A percentile compares a stretch with the other conserved stretches of the same genome.
Conservation (phyloP, 2,888 invertebrate species). For the Hydrotaea cyrtoneurina region DNA sequence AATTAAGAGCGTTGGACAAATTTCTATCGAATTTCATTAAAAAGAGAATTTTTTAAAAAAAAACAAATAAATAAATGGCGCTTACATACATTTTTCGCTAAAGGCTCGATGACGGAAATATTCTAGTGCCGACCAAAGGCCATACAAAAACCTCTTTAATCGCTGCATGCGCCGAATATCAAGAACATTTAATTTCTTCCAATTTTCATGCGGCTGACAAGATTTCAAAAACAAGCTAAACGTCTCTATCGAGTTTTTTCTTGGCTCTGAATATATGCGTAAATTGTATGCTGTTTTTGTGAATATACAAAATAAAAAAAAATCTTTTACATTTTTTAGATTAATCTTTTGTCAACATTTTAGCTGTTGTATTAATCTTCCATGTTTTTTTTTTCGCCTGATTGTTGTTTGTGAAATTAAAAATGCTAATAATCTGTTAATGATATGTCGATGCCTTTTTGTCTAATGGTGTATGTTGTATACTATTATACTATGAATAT, state of each 20-base stretch:
- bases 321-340: slow-evolving; percentile 48
- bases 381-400: not conserved
- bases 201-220: too few species aligned
- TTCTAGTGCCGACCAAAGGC: too few species aligned
- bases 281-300: slow-evolving; percentile 21
- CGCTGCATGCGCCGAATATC: too few species aligned
- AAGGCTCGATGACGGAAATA: too few species aligned
- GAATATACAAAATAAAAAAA: slow-evolving; percentile 6
- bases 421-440: slow-evolving; percentile 53
- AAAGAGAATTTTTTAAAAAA: too few species aligned
- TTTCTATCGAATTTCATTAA: too few species aligned
- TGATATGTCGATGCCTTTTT: slow-evolving; percentile 26
- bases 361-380: not conserved
- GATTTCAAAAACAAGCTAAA: too few species aligned
- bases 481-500: slow-evolving; percentile 35
- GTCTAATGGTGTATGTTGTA: slow-evolving; percentile 5
- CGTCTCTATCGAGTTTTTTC: not conserved
- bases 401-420: slow-evolving; percentile 50
- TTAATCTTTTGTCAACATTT: slow-evolving; percentile 50
- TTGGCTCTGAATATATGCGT: slow-evolving; percentile 8
- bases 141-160: too few species aligned
- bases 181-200: too few species aligned
- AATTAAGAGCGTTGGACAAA: too few species aligned
- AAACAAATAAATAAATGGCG: too few species aligned
- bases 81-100: too few species aligned